Evolutionary conservation across 2,113 vertebrate species (phyloP).

Genomic region (Dermatemys mawii): DNA sequence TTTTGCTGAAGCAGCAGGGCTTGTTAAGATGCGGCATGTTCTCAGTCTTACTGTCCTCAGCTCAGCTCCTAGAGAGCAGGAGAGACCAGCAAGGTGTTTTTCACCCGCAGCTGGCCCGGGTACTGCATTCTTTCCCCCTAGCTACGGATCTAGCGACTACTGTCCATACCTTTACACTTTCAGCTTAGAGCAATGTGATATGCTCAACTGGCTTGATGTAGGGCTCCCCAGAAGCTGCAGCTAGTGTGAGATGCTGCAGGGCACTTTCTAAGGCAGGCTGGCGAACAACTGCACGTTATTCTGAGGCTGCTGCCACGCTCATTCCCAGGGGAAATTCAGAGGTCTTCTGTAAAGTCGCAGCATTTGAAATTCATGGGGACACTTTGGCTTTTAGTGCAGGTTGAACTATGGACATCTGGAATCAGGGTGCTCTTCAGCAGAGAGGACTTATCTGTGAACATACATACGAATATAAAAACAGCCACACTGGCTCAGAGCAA

Average conservation of each 20-base stretch:
- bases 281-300: background rate
- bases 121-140: background rate
- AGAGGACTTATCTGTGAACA: fast-evolving
- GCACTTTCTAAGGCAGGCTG: background rate
- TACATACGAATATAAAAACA: too few relatives aligned
- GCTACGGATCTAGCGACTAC: background rate
- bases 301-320: fast-evolving
- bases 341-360: background rate
- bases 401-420: background rate
- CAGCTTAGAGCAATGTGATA: background rate
- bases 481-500: too few relatives aligned
- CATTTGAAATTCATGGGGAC: background rate
- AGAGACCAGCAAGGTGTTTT: background rate
- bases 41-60: background rate
- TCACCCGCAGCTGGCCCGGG: background rate
- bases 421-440: background rate
- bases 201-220: background rate
- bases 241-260: background rate
- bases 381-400: background rate
- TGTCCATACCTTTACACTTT: background rate
- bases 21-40: background rate
- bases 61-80: background rate
- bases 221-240: background rate
- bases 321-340: background rate
- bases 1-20: background rate